Evolutionary conservation across 1,140 invertebrate genomes (phyloP).

Genomic region (Papilio glaucus): DNA sequence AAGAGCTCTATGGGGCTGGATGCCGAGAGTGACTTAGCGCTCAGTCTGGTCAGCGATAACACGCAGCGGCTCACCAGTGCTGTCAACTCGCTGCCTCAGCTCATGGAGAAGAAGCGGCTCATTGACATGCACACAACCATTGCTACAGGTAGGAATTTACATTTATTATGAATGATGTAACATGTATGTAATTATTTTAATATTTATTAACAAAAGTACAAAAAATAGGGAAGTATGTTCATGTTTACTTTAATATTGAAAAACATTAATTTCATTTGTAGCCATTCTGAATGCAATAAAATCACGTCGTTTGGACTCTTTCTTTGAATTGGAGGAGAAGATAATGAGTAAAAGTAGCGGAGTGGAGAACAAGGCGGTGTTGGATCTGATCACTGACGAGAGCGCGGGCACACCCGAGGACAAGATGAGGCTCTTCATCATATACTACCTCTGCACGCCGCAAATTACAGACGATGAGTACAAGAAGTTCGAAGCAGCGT

Average conservation of each 20-base stretch:
- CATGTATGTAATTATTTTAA: too few relatives aligned
- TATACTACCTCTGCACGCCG: constrained; percentile 94
- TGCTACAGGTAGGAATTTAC: constrained; percentile 89
- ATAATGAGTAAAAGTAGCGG: constrained; percentile 92
- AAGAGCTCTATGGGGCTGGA: constrained; percentile 96
- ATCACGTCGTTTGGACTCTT: constrained; percentile 95
- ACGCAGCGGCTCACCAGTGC: constrained; percentile 97
- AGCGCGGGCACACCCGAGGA: constrained; percentile 95
- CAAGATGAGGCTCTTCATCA: constrained; percentile 97
- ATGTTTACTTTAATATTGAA: neutral
- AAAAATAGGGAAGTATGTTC: too few relatives aligned
- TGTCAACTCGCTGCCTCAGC: constrained; percentile 96
- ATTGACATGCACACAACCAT: constrained; percentile 99
- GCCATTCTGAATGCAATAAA: constrained; percentile 96
- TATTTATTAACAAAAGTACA: too few relatives aligned
- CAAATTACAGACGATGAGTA: constrained; percentile 92
- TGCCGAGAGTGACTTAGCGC: constrained; percentile 89
- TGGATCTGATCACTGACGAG: constrained; percentile 93
- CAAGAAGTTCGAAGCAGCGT: constrained; percentile 90
- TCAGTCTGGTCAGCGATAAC: constrained; percentile 95
- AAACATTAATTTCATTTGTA: constrained; percentile 54
- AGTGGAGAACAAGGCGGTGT: constrained; percentile 88
- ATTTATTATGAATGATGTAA: too few relatives aligned
- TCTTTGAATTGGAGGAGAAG: constrained; percentile 99
- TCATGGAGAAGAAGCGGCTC: constrained; percentile 97